phyloP scores from a whole-genome alignment of 2,888 invertebrate genomes.

The Oligia strigilis region DNA sequence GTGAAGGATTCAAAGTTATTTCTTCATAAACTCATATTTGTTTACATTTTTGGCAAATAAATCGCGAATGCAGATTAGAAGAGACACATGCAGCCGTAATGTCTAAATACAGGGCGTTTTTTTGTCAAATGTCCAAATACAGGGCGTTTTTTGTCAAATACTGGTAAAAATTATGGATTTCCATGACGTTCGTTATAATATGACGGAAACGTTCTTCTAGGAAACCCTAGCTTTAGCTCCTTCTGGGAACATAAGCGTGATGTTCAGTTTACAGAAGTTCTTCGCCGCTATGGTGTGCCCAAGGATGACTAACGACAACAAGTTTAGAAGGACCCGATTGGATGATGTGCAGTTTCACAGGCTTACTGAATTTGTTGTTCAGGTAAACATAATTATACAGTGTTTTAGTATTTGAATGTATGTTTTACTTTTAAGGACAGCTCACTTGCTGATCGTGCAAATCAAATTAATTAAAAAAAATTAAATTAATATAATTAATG shows the following conservation, averaged over 20 bases:
- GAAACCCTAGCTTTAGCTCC: neutral
- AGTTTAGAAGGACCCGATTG: constrained; percentile 70
- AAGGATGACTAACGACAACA: constrained; percentile 76
- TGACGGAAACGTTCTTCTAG: neutral
- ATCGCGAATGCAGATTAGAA: neutral
- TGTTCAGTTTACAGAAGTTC: constrained; percentile 78
- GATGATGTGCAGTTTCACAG: constrained; percentile 71
- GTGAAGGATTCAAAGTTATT: too few species aligned
- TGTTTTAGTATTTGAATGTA: neutral
- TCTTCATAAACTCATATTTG: too few species aligned
- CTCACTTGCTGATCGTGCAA: neutral
- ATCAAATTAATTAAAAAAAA: too few species aligned
- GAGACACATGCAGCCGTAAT: too few species aligned
- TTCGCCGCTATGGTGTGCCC: constrained; percentile 86
- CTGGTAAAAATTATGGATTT: neutral
- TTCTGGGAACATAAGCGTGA: neutral
- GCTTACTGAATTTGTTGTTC: constrained; percentile 80
- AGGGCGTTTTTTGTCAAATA: neutral
- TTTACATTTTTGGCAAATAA: too few species aligned
- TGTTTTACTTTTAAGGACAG: neutral
- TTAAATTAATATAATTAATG: too few species aligned
- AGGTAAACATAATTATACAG: constrained; percentile 69
- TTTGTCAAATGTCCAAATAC: neutral
- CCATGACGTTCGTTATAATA: neutral
- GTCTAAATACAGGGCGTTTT: too few species aligned